Percentiles rank a stretch among this genome's conserved stretches.
Evolutionary conservation across 1,140 invertebrate genomes (phyloP).

Genomic region (Melitaea cinxia): DNA sequence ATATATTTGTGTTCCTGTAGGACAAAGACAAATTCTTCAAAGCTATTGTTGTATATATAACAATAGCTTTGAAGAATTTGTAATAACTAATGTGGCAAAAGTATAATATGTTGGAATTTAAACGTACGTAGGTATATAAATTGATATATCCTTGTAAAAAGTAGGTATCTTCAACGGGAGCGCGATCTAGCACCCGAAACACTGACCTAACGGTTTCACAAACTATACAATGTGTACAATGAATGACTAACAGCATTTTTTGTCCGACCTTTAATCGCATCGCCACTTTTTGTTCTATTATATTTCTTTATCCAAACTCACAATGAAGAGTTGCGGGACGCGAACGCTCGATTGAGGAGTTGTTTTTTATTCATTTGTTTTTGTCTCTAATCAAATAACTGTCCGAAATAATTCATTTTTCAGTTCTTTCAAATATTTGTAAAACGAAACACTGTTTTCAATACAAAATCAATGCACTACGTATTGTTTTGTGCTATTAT

Average conservation of each 20-base stretch:
- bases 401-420: conserved; percentile 1
- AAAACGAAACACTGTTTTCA: neutral
- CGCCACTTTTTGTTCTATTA: conserved; percentile 13
- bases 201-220: neutral
- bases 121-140: no score
- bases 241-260: conserved; percentile 3
- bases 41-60: no score
- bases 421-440: neutral
- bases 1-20: no score
- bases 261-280: conserved; percentile 10
- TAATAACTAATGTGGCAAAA: no score
- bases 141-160: no score
- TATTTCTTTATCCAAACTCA: conserved; percentile 12
- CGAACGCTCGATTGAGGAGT: conserved; percentile 8
- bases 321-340: conserved; percentile 8
- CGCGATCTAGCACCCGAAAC: neutral
- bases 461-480: no score
- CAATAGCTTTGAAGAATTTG: no score
- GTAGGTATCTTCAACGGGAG: no score
- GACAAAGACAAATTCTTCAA: no score
- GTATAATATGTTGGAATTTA: no score
- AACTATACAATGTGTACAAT: conserved; percentile 7
- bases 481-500: neutral
- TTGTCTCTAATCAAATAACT: conserved; percentile 22
- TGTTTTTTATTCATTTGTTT: conserved; percentile 12